These are phyloP conservation scores for Mixornis gularis DNA, from an alignment of 2,113 vertebrate genomes.

Conservation along the genomic window DNA sequence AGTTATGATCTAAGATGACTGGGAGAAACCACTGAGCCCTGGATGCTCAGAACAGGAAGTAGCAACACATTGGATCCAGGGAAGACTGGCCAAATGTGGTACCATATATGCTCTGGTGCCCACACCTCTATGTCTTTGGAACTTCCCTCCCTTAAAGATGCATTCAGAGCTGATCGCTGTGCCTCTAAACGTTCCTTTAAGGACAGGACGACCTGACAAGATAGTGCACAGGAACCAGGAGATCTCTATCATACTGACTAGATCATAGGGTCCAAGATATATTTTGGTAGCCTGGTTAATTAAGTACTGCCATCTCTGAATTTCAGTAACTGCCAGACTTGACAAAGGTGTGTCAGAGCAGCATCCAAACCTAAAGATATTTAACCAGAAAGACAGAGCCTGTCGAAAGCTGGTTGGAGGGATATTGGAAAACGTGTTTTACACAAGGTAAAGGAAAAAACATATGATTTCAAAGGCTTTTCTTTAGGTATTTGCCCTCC, in stretches of 20 bases:
- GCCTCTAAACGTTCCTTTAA: not conserved
- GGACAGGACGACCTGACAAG: no score
- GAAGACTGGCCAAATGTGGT: not conserved
- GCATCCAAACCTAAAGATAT: rapidly evolving
- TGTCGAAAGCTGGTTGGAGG: rapidly evolving
- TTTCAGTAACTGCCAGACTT: not conserved
- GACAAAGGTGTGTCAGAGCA: no score
- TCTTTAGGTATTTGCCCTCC: no score
- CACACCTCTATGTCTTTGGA: rapidly evolving
- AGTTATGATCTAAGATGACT: not conserved
- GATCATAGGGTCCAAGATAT: no score
- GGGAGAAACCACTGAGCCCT: not conserved
- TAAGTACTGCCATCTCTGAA: not conserved
- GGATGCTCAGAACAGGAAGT: not conserved
- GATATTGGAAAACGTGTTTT: rapidly evolving
- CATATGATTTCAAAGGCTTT: rapidly evolving
- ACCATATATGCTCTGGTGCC: rapidly evolving
- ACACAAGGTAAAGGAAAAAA: not conserved
- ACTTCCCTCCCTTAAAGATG: no score
- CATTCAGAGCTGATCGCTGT: rapidly evolving
- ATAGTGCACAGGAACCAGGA: not conserved
- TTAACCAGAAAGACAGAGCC: not conserved
- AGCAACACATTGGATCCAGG: not conserved
- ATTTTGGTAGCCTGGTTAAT: rapidly evolving
- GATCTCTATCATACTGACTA: rapidly evolving